phyloP scores from a whole-genome alignment of 2,113 vertebrate species.

The Ptyas mucosa region DNA sequence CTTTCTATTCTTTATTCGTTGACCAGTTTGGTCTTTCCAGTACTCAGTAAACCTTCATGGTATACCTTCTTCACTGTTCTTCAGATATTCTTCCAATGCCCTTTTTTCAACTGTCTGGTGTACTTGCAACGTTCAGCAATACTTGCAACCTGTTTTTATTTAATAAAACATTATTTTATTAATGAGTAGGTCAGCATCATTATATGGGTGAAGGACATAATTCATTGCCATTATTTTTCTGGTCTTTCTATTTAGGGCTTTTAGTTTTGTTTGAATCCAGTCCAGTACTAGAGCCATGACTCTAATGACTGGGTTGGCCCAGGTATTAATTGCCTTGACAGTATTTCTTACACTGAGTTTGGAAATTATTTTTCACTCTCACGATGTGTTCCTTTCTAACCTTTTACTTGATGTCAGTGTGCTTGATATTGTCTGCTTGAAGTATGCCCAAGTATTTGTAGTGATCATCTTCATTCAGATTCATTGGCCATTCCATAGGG shows the following conservation, averaged over 20 bases:
- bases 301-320: not conserved
- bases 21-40: not conserved
- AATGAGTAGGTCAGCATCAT: not conserved
- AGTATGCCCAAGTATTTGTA: not conserved
- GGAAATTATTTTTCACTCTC: not conserved
- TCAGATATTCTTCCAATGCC: too few species aligned
- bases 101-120: not conserved
- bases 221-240: not conserved
- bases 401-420: not conserved
- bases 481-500: not conserved
- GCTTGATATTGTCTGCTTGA: not conserved
- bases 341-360: not conserved
- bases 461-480: not conserved
- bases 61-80: not conserved
- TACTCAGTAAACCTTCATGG: not conserved
- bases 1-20: not conserved
- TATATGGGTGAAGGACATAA: not conserved
- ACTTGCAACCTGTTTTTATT: not conserved
- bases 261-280: not conserved
- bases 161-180: too few species aligned
- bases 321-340: not conserved
- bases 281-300: not conserved
- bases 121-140: not conserved
- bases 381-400: not conserved
- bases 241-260: not conserved